These are phyloP conservation scores for Megalopta genalis DNA, from an alignment of 1,140 invertebrate species.

Conservation along the genomic window DNA sequence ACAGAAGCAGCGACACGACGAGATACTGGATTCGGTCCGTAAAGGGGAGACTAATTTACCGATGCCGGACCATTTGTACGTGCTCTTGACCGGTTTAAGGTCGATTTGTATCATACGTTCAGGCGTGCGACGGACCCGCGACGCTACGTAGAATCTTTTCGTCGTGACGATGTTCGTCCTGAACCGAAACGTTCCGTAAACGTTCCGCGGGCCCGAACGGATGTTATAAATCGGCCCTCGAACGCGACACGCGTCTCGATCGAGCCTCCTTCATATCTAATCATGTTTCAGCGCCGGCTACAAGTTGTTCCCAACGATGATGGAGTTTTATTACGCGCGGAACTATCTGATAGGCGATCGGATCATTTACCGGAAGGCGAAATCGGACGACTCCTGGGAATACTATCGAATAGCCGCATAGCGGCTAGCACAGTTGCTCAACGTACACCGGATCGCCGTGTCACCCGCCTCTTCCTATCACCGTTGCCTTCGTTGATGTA, in stretches of 20 bases:
- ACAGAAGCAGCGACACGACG: constrained; percentile 73
- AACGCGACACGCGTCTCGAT: too few relatives aligned
- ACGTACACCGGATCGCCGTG: too few relatives aligned
- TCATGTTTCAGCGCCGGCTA: constrained; percentile 71
- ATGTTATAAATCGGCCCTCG: too few relatives aligned
- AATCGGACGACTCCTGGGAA: constrained; percentile 51
- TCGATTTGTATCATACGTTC: too few relatives aligned
- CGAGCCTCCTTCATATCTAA: too few relatives aligned
- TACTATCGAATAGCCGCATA: constrained; percentile 60
- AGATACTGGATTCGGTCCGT: constrained; percentile 65
- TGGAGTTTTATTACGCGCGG: constrained; percentile 74
- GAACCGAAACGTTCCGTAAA: too few relatives aligned
- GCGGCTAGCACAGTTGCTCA: neutral
- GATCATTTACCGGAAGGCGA: constrained; percentile 56
- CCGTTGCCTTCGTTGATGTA: neutral
- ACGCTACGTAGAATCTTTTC: too few relatives aligned
- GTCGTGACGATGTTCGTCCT: too few relatives aligned
- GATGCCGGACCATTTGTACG: constrained; percentile 79
- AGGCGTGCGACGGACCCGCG: too few relatives aligned
- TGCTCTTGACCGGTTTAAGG: constrained; percentile 8
- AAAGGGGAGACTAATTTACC: constrained; percentile 60
- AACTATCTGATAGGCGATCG: constrained; percentile 72
- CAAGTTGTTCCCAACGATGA: constrained; percentile 70
- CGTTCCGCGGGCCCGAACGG: too few relatives aligned
- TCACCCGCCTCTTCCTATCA: neutral